Evolutionary conservation across 2,113 vertebrate species (phyloP), one percentile per base, ranked within the genome.

Genomic region (Chionomys nivalis): DNA sequence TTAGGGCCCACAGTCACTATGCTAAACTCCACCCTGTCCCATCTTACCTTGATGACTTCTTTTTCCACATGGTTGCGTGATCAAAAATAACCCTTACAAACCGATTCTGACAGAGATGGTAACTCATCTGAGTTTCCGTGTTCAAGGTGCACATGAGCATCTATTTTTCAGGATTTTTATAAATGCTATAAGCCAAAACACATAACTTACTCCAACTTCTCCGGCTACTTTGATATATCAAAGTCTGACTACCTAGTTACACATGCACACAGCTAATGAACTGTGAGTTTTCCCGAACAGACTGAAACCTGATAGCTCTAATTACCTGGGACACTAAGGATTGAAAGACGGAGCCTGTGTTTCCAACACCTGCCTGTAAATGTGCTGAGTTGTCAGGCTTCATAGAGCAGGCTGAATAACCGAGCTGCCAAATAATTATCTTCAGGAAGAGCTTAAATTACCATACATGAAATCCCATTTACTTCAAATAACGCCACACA

Each of bases 341-440:
- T 91, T 90, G 2, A 0, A 72, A 26, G 47, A 47, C 87, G 36
- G 0, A 0, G 91, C 87, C 76, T 91, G 39, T 78, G 97, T 96
- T 63, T 92, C 36, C 39, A 92, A n/a, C 81, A 95, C 89, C 89
- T 98, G 82, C 72, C 96, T 96, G 42, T 63, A 76, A 97, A 97
- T 91, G 93, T 33, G 36, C 91, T 0, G 0, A 52, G 16, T 92
- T 76, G 52, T 92, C 93, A 87, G 87, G 87, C 31, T 44, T 79
- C 79, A 19, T 26, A n/a, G 82, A 87, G 7, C 92, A 85, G 92
- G 85, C 63, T 2, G 0, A 93, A 78, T 5, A 39, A 49, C 33
- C 1, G 11, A 55, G n/a, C 90, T 96, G 91, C 44, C 2, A 83
- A 90, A 89, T 61, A 63, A 65, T 77, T 95, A 24, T 78, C 58